phyloP scores from a whole-genome alignment of 2,113 vertebrate genomes.

The Electrona antarctica region DNA sequence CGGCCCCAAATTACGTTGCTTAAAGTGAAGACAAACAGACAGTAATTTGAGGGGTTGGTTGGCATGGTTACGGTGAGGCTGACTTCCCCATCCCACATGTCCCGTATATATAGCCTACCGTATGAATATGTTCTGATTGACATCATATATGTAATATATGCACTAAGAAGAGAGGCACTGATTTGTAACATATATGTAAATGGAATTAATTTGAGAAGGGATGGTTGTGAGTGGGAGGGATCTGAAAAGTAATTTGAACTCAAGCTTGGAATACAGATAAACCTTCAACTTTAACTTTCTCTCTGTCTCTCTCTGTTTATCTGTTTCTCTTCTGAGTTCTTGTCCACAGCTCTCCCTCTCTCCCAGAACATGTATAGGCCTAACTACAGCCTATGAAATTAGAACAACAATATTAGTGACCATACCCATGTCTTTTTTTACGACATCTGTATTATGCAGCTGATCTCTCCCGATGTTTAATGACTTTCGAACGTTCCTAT shows the following conservation, averaged over 20 bases:
- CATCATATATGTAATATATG: neutral
- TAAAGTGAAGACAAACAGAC: neutral
- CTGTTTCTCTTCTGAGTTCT: neutral
- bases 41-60: conserved; percentile 24
- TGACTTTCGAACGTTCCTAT: too few relatives aligned
- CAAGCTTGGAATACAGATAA: neutral
- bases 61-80: conserved; percentile 37
- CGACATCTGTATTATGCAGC: too few relatives aligned
- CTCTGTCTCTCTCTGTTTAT: neutral
- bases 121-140: conserved; percentile 39
- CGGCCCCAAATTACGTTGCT: neutral
- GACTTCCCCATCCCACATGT: conserved; percentile 11
- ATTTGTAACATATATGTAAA: neutral
- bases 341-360: too few relatives aligned
- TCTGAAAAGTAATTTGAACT: too few relatives aligned
- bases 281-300: conserved; percentile 34
- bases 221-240: too few relatives aligned
- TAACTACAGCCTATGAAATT: neutral
- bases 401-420: too few relatives aligned
- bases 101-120: conserved; percentile 3
- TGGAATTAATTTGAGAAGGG: too few relatives aligned
- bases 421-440: too few relatives aligned
- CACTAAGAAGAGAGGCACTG: neutral
- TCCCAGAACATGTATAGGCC: conserved; percentile 10
- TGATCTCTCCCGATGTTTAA: too few relatives aligned